Base-by-base conservation (phyloP, 2,888 invertebrate genomes). In the Liodrosophila aerea region DNA sequence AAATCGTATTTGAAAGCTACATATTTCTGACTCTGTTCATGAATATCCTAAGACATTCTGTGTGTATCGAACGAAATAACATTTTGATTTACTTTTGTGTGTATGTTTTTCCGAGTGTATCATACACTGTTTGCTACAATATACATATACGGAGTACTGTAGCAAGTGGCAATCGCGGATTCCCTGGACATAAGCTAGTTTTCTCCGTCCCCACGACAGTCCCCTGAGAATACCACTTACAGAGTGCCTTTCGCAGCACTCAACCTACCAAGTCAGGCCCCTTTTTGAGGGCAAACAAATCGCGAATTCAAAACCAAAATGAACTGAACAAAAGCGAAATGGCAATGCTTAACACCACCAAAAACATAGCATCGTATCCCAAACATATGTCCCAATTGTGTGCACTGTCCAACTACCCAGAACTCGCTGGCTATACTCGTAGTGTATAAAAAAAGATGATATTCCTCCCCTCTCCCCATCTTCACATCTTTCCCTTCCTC, bases 321-420 rank as follows among this genome's bases (percentile, higher is more conserved):
- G 50, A 51, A 50, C 45, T 46, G 50, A 51, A 50, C 45, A 52
- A 43, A 46, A 51, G 34, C 4, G 12, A 34, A 40, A 47, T 22
- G 22, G 22, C 22, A 62, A 40, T 44, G 51, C 52, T 53, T 41
- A 63, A 59, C 45, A 54, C 58, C 53, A 59, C 62, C 49, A 41
- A 52, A 52, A 43, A 30, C 11, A 22, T 16, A 49, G 59, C 73
- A 69, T 70, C 52, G 59, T 72, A 69, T 70, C 52, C 52, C 61
- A 58, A 77, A 72, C 84, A 87, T 87, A 87, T 87, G 87, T 85
- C 74, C 60, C 76, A 84, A 87, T 87, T 86, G 85, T 74, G 85
- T 66, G 60, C 83, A 82, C 69, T 67, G 54, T 50, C 66, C 75
- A 60, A 56, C 56, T 53, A 54, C 57, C 39, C 54, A 51, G 31